These are phyloP conservation scores for Polypedilum vanderplanki DNA, from an alignment of 1,140 invertebrate species.

Conservation along the genomic window DNA sequence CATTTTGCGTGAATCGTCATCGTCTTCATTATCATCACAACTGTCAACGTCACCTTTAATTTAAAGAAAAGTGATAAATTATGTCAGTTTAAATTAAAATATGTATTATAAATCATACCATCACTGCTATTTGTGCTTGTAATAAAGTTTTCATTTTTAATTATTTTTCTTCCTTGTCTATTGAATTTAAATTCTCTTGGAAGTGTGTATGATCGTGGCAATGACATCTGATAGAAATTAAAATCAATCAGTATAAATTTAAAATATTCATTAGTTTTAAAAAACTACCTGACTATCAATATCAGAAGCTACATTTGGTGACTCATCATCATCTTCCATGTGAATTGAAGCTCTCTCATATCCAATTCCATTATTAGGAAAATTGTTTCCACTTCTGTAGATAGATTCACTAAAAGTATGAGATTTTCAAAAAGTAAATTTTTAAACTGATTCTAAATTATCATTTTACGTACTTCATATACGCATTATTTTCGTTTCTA, in stretches of 20 bases:
- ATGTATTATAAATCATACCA: constrained; percentile 57
- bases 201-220: constrained; percentile 74
- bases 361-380: not conserved
- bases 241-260: not conserved
- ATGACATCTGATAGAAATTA: constrained; percentile 52
- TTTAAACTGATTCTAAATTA: not conserved
- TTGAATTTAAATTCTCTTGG: constrained; percentile 79
- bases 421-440: not conserved
- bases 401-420: not conserved
- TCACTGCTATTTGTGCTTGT: constrained; percentile 79
- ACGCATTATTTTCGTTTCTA: not conserved
- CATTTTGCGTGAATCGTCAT: constrained; percentile 22
- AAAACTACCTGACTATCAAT: constrained; percentile 58
- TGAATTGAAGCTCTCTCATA: constrained; percentile 23
- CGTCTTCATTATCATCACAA: constrained; percentile 49
- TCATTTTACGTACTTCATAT: not conserved
- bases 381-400: not conserved
- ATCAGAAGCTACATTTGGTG: constrained; percentile 46
- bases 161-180: constrained; percentile 45
- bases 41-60: constrained; percentile 57
- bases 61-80: constrained; percentile 21
- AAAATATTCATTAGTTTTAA: not conserved
- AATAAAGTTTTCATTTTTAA: constrained; percentile 56
- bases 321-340: not conserved
- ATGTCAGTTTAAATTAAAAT: constrained; percentile 29